Percentiles rank a stretch among this genome's conserved stretches.
These are phyloP conservation scores for Euura saliciscinereae DNA, from an alignment of 1,140 invertebrate species.

Conservation along the genomic window DNA sequence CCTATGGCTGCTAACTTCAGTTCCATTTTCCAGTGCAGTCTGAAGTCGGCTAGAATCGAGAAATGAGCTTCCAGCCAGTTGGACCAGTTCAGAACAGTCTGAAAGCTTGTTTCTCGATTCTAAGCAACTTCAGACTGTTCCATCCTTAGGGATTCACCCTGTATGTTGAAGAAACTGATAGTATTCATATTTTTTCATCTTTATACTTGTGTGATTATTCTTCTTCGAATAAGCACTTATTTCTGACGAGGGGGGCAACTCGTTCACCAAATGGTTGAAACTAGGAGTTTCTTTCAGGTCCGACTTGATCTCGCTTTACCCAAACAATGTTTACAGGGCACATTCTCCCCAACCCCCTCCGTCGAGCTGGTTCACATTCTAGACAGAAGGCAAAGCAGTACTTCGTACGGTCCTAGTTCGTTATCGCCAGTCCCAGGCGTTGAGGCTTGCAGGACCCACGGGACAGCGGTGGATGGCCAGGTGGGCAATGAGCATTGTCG, in stretches of 20 bases:
- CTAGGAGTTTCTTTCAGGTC: not conserved
- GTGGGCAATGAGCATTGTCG: slow-evolving; percentile 53
- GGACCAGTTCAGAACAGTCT: no score
- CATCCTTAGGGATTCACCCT: no score
- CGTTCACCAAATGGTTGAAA: not conserved
- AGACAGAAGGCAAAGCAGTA: slow-evolving; percentile 53
- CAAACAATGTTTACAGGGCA: slow-evolving; percentile 39
- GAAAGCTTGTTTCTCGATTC: no score
- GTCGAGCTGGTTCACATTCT: slow-evolving; percentile 57
- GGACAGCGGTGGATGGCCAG: slow-evolving; percentile 52
- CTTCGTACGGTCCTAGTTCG: slow-evolving; percentile 54
- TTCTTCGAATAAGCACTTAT: not conserved
- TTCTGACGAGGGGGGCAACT: not conserved
- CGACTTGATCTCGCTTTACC: not conserved
- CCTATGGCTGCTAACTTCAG: no score
- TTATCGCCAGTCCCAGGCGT: slow-evolving; percentile 55
- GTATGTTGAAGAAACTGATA: no score
- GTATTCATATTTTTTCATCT: no score
- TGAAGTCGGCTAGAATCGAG: no score
- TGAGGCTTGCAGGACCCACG: slow-evolving; percentile 57
- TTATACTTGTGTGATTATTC: no score
- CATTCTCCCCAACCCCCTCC: slow-evolving; percentile 59
- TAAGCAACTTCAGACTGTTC: no score
- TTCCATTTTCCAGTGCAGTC: no score
- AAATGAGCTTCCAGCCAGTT: no score